Base-by-base conservation (phyloP, 2,113 vertebrate species). In the Herpailurus yagouaroundi region DNA sequence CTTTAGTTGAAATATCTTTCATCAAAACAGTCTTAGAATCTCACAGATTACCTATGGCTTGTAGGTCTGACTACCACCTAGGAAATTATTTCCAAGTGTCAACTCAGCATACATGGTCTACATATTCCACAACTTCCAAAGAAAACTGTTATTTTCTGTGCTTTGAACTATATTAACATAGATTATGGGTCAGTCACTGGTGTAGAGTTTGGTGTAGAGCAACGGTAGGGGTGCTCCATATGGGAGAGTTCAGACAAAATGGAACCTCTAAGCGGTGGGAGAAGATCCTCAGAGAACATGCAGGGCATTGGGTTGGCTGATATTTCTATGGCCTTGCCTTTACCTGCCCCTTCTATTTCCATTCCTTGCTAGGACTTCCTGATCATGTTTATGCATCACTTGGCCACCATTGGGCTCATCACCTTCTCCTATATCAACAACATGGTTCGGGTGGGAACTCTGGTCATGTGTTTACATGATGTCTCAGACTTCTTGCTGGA, bases 311-410 rank as follows among this genome's bases (percentile, higher is more conserved):
- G 57, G 33, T 33, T 69, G 29, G 6, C 21, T 33, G 9, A 21
- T 77, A 12, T 76, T n/a, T 79, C 79, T 81, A 0, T 8, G 48
- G 48, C 94, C 38, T 87, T 79, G 76, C 55, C 41, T 41, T 73
- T 55, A 84, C 68, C 52, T 33, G 33, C 41, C 55, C 74, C 50
- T 92, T 63, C 36, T 85, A 29, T 95, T 88, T 93, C 50, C 45
- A 83, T 48, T 55, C 71, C 4, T 71, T 98, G 89, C 18, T 98
- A 99, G 99, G 99, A 99, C 96, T 99, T 99, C 97, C 98, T 99
- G 88, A 99, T 99, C 81, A 99, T 99, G 99, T 99, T 99, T 21
- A 97, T 99, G 91, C 99, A 99, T 98, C 99, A 99, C 95, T 98
- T 99, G 98, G 99, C 99, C 69, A 99, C 99, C 0, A 98, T 99